Percentiles rank a stretch among this genome's conserved stretches.
These are phyloP conservation scores for Galerucella calmariensis DNA, from an alignment of 2,888 invertebrate genomes.

Conservation along the genomic window DNA sequence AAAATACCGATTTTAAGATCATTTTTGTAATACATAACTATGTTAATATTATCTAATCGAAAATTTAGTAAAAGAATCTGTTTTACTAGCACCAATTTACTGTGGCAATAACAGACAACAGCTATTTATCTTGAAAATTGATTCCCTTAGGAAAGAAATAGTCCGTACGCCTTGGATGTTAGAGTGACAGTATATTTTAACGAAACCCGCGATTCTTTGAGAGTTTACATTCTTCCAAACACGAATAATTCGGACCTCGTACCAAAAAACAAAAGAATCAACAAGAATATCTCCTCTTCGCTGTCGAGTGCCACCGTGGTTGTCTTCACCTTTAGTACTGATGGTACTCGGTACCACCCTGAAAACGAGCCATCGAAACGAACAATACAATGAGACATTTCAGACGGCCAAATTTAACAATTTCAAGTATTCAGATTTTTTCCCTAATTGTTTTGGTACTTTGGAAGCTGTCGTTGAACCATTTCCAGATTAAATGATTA, in stretches of 20 bases:
- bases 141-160: background rate
- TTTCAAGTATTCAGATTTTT: constrained; percentile 34
- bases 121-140: background rate
- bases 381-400: constrained; percentile 40
- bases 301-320: constrained; percentile 63
- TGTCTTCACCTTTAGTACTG: constrained; percentile 59
- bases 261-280: constrained; percentile 53
- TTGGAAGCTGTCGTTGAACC: constrained; percentile 2
- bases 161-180: background rate
- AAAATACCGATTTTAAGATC: no score
- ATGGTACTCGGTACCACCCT: constrained; percentile 54
- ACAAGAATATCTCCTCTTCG: constrained; percentile 60
- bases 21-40: no score
- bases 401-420: constrained; percentile 38
- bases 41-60: no score
- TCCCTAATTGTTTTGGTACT: constrained; percentile 35
- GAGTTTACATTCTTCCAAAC: constrained; percentile 63
- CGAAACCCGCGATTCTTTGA: constrained; percentile 54
- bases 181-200: constrained; percentile 40
- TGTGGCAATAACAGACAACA: background rate
- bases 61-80: no score
- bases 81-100: no score
- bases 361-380: constrained; percentile 46
- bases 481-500: constrained; percentile 12
- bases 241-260: constrained; percentile 62